Evolutionary conservation across 2,797 vertebrate genomes (phyloP), one percentile per base, ranked within the genome.

Genomic region (Liasis olivaceus): DNA sequence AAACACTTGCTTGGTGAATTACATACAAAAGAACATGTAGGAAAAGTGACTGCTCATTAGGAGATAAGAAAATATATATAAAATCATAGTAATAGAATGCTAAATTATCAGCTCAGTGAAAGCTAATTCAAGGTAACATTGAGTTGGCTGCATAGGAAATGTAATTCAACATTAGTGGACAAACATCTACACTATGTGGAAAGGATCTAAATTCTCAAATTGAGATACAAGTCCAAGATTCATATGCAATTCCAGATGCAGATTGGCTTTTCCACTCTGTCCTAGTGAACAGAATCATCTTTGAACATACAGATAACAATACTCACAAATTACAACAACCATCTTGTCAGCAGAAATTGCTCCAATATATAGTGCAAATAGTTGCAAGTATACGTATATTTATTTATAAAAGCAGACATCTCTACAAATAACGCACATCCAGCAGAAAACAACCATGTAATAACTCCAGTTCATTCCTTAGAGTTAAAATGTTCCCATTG

Each of bases 401-500:
- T 81, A 47, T 81, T 1, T 88, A 69, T n/a, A 36, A 81, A 86
- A 66, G 54, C 20, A 89, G 11, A 11, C 69, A 2, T 72, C 51
- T 22, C 26, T 84, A 72, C 0, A 5, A 85, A 88, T 58, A 31
- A 56, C 84, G 24, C 63, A 95, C 93, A 95, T 90, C 85, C 77
- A 26, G 2, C 8, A 81, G 88, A 87, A 87, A 5, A 87, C 2
- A 12, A 42, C 4, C 13, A 51, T 20, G 62, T 17, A 88, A 85
- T 88, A 92, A 88, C 62, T 69, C 42, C 72, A 66, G 28, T 13
- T 28, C 7, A 2, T 77, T 66, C 92, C 51, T 22, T 92, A 12
- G 11, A 92, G n/a, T 86, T 95, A 47, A 92, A 94, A 94, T 24
- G 22, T 59, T 92, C 85, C 8, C 0, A 59, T 56, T 36, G 31